Percentiles rank a stretch among this genome's conserved stretches.
These are phyloP conservation scores for Ceratina calcarata DNA, from an alignment of 1,140 invertebrate species.

Conservation along the genomic window DNA sequence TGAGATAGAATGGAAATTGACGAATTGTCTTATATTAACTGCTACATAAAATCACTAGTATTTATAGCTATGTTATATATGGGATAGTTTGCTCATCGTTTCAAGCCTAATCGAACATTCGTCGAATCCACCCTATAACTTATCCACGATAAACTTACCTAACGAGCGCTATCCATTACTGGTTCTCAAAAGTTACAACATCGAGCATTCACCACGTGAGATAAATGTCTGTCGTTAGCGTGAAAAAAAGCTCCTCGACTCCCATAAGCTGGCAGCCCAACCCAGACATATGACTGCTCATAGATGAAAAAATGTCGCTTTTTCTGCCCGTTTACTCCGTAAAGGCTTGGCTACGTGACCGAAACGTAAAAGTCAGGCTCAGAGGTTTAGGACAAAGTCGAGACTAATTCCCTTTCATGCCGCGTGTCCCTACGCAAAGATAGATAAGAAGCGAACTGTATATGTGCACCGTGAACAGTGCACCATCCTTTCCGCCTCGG, in stretches of 20 bases:
- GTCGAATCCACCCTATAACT: neutral
- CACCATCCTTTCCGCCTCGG: neutral
- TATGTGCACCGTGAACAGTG: conserved; percentile 26
- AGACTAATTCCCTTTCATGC: conserved; percentile 42
- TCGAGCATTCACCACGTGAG: neutral
- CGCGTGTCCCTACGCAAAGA: conserved; percentile 24
- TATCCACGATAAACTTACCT: conserved; percentile 4
- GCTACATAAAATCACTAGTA: neutral
- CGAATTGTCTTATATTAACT: too few species aligned
- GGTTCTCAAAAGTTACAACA: conserved; percentile 1
- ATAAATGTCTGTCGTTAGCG: neutral
- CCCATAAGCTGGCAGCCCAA: neutral
- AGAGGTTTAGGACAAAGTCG: conserved; percentile 34
- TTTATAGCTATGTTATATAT: too few species aligned
- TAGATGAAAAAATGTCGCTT: conserved; percentile 14
- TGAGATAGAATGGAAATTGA: too few species aligned
- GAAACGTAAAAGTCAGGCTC: conserved; percentile 18
- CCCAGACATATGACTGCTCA: neutral
- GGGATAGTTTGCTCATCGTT: neutral
- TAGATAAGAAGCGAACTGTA: conserved; percentile 24
- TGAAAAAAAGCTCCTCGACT: neutral
- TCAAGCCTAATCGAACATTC: neutral
- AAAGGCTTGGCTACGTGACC: conserved; percentile 22
- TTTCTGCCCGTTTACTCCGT: conserved; percentile 5
- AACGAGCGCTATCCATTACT: neutral